Conservation (phyloP, 1,140 invertebrate genomes). For the Leptoteleia sp. region DNA sequence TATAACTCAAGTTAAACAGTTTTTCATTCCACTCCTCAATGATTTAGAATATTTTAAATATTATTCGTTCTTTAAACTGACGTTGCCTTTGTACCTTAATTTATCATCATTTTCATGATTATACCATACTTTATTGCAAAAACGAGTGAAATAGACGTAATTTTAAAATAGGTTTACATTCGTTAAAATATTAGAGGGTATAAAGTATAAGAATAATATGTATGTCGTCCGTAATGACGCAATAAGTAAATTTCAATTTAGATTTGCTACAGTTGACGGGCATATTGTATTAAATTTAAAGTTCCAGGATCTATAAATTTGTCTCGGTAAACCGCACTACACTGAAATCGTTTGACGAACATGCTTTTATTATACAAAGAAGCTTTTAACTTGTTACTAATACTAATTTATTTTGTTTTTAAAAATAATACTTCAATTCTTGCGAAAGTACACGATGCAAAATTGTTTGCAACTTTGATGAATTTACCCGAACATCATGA, state of each 20-base stretch:
- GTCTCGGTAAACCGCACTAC: constrained; percentile 3
- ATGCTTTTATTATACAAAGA: background rate
- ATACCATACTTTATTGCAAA: no score
- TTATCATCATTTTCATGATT: no score
- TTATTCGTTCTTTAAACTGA: no score
- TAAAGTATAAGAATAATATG: no score
- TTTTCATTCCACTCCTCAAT: no score
- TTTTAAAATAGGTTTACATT: no score
- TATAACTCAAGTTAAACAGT: no score
- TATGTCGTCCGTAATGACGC: no score
- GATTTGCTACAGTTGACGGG: background rate
- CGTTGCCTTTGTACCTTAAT: no score
- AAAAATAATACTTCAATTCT: constrained; percentile 16
- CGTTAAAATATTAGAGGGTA: no score
- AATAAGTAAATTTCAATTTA: background rate
- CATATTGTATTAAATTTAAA: constrained; percentile 19
- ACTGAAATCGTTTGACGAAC: constrained; percentile 1
- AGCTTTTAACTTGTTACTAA: constrained; percentile 24
- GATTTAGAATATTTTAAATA: no score
- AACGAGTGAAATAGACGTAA: no score
- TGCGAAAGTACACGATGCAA: constrained; percentile 12
- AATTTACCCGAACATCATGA: constrained; percentile 7
- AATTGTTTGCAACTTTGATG: constrained; percentile 4
- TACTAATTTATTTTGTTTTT: constrained; percentile 13
- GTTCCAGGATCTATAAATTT: constrained; percentile 32